Evolutionary conservation across 2,113 vertebrate species (phyloP).

Genomic region (Morone chrysops): DNA sequence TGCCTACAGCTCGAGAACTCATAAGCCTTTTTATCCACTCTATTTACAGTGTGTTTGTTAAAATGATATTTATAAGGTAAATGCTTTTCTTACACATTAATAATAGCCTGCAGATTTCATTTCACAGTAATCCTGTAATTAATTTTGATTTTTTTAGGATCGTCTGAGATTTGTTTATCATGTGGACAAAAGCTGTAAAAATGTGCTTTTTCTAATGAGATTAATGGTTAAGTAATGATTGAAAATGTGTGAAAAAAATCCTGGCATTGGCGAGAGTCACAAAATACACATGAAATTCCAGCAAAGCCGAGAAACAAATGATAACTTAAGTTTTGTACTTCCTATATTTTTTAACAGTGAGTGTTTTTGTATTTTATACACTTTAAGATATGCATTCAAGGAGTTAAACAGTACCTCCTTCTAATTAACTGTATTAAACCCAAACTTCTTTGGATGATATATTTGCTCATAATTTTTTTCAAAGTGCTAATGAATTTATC

Average conservation of each 20-base stretch:
- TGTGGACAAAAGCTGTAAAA: too few relatives aligned
- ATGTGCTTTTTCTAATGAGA: background rate
- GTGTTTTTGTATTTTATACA: too few relatives aligned
- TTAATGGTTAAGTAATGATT: background rate
- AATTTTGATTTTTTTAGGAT: background rate
- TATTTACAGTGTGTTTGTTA: background rate
- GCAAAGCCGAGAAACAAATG: too few relatives aligned
- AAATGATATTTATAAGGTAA: background rate
- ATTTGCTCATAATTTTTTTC: background rate
- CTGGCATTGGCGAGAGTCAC: background rate
- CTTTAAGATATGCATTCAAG: too few relatives aligned
- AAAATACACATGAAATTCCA: background rate
- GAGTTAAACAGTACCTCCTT: background rate
- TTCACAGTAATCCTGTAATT: background rate
- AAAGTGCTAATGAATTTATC: background rate
- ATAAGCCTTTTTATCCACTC: background rate
- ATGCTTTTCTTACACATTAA: too few relatives aligned
- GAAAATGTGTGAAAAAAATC: background rate
- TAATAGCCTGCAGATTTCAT: background rate
- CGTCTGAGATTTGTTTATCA: background rate
- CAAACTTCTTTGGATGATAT: background rate
- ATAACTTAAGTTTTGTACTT: too few relatives aligned
- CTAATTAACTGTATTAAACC: background rate
- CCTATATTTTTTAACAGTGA: too few relatives aligned
- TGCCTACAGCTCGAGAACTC: background rate